phyloP scores from a whole-genome alignment of 2,797 vertebrate species.

The Pseudochirops corinnae region DNA sequence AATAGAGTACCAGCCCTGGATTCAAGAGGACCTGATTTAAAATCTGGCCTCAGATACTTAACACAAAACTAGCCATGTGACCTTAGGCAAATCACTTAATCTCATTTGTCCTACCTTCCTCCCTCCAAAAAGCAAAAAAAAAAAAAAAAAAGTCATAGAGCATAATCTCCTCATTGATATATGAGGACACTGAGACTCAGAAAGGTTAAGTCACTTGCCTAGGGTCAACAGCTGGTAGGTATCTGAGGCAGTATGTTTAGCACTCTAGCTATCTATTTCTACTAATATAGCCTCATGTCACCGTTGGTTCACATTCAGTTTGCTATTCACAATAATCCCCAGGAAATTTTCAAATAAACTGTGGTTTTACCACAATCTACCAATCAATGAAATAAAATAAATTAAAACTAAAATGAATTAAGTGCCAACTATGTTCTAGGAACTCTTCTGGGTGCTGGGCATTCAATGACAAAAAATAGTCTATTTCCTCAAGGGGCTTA shows the following conservation, averaged over 20 bases:
- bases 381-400: background rate
- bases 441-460: background rate
- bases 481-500: background rate
- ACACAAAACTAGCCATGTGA: no score
- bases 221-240: background rate
- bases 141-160: background rate
- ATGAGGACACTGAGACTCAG: background rate
- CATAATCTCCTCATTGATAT: no score
- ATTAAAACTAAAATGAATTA: background rate
- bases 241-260: background rate
- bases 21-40: no score
- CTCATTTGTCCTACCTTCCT: no score
- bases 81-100: no score
- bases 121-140: background rate
- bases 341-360: background rate
- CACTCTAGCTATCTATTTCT: background rate
- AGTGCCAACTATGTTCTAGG: background rate
- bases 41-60: no score
- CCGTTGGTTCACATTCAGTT: background rate
- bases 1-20: no score
- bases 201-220: background rate
- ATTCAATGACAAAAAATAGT: background rate
- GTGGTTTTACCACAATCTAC: background rate
- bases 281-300: background rate
- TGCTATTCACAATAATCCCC: background rate